Base-by-base conservation (phyloP, 2,888 invertebrate species). In the Penaeus monodon region DNA sequence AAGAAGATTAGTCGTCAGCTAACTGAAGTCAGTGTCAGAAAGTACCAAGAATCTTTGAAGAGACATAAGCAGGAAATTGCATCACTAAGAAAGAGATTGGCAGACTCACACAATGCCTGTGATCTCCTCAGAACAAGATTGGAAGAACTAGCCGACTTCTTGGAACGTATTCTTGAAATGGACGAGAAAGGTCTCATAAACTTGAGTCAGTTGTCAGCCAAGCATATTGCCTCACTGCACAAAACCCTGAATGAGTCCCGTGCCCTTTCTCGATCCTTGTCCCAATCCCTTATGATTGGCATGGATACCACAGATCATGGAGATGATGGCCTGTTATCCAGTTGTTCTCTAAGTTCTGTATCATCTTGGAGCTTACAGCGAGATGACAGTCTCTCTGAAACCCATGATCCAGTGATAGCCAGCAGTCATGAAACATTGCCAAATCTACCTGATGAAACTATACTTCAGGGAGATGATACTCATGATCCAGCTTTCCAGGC, bases 81-180 rank as follows among this genome's bases (percentile, higher is more conserved):
- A 12, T 82, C 80, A 14, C 89, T 91, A 74, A 88, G 90, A 27
- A 88, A 90, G 77, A 86, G 90, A 22, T 84, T 91, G 49, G 90
- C 90, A 24, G 91, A 91, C 57, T 90, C 91, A 4, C 90, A 90
- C 81, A 88, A 93, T 88, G 92, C 93, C 22, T 93, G 93, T 89
- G 90, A 92, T 57, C 91, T 95, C 86, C 92, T 95, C 74, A 94
- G 94, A 44, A 93, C 93, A 8, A 93, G 95, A 65, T 92, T 95
- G 81, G 95, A 95, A 92, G 95, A 95, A 91, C 92, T 95, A 88
- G 94, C 95, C 0, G 93, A 94, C 91, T 95, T 95, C 91, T 92
- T 95, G 90, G 95, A 95, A 90, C 94, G 95, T 88, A 92, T 95
- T 65, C 92, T 95, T 44, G 94, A 94, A 86, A 94, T 95, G 84